Conservation (phyloP, 2,888 invertebrate genomes). For the Cryptophagus acutangulus region DNA sequence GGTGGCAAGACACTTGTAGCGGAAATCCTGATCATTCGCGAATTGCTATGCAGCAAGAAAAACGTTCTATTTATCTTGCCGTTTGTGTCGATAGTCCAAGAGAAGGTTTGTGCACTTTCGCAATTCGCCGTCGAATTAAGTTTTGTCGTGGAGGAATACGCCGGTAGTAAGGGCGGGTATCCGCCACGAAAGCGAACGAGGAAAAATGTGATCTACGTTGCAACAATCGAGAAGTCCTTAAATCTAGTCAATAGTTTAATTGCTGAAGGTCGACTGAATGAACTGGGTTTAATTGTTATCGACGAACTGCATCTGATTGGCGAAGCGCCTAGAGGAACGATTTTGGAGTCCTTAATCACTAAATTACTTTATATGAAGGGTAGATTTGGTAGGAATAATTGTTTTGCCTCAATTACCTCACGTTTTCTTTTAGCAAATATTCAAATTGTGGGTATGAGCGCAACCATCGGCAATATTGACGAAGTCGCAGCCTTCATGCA, state of each 20-base stretch:
- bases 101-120: conserved; percentile 84
- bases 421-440: conserved; percentile 54
- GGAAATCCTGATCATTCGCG: conserved; percentile 86
- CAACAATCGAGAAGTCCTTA: conserved; percentile 92
- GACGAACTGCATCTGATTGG: conserved; percentile 94
- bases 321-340: conserved; percentile 78
- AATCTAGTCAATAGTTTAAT: conserved; percentile 81
- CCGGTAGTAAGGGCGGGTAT: conserved; percentile 78
- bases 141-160: conserved; percentile 93
- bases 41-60: conserved; percentile 72
- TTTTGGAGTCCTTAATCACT: conserved; percentile 76
- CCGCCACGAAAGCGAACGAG: conserved; percentile 72
- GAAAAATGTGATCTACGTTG: conserved; percentile 78
- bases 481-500: conserved; percentile 77
- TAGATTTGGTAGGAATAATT: no score
- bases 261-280: conserved; percentile 66
- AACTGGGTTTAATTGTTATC: conserved; percentile 75
- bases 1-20: conserved; percentile 97
- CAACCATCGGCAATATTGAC: conserved; percentile 86
- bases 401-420: no score
- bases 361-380: conserved; percentile 70
- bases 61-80: conserved; percentile 89
- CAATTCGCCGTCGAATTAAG: conserved; percentile 82
- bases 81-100: conserved; percentile 94
- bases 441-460: conserved; percentile 95